Percentiles rank a stretch among this genome's conserved stretches.
Conservation (phyloP, 2,888 invertebrate species). For the Cremastinae sp. region DNA sequence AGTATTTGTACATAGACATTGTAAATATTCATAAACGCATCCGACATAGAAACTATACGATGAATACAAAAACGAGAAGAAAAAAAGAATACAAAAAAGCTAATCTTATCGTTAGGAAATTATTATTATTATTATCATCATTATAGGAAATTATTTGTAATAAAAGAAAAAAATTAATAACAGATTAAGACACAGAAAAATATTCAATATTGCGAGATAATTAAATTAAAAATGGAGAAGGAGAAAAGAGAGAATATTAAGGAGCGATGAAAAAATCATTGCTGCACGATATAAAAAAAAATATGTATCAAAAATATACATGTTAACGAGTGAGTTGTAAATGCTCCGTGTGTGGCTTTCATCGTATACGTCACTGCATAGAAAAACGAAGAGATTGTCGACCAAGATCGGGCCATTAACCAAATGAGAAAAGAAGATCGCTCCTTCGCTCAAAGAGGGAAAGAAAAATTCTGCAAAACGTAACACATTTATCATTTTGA, state of each 20-base stretch:
- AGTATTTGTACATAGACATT: conserved; percentile 66
- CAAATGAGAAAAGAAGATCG: conserved; percentile 25
- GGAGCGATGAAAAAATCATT: conserved; percentile 48
- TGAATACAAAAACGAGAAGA: conserved; percentile 2
- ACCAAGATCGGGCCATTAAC: conserved; percentile 52
- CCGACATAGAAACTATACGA: conserved; percentile 46
- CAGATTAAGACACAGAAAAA: conserved; percentile 35
- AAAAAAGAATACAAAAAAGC: conserved; percentile 17
- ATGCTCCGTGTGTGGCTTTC: conserved; percentile 62
- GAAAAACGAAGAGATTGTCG: conserved; percentile 41
- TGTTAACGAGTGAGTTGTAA: conserved; percentile 56
- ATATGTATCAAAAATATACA: conserved; percentile 60
- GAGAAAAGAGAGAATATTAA: conserved; percentile 42
- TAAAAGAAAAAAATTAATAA: conserved; percentile 42
- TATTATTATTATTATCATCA: conserved; percentile 58
- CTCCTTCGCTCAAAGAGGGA: conserved; percentile 39
- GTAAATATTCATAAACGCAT: conserved; percentile 63
- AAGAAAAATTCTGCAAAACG: conserved; percentile 39
- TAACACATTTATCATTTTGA: conserved; percentile 40
- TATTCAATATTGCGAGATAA: conserved; percentile 55
- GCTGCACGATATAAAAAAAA: conserved; percentile 47
- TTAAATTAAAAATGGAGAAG: conserved; percentile 15
- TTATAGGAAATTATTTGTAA: conserved; percentile 61
- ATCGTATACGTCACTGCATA: conserved; percentile 61
- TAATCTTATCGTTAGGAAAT: conserved; percentile 58